A percentile compares a stretch with the other conserved stretches of the same genome.
These are phyloP conservation scores for Cavia aperea DNA, from an alignment of 2,113 vertebrate species.

Conservation along the genomic window DNA sequence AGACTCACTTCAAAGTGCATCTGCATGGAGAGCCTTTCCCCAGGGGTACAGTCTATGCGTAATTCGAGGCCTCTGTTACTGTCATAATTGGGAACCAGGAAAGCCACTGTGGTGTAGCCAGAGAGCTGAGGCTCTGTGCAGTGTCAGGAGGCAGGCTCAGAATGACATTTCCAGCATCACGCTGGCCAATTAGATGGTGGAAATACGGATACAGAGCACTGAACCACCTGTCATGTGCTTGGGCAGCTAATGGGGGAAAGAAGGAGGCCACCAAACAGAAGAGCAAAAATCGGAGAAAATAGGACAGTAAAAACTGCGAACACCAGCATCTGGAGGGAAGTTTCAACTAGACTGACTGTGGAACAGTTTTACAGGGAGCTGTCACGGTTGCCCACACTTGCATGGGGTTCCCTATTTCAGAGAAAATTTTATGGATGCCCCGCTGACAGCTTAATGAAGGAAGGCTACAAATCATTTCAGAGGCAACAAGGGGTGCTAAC, in stretches of 20 bases:
- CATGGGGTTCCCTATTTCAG: slow-evolving; percentile 32
- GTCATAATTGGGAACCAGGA: slow-evolving; percentile 49
- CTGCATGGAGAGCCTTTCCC: slow-evolving; percentile 35
- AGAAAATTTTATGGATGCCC: slow-evolving; percentile 49
- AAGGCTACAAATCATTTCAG: slow-evolving; percentile 59
- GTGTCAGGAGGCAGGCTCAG: slow-evolving; percentile 49
- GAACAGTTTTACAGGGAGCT: not conserved
- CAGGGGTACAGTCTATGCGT: not conserved
- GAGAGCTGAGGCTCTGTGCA: not conserved
- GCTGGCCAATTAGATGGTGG: slow-evolving; percentile 56
- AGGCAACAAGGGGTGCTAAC: slow-evolving; percentile 60
- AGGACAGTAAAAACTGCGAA: not conserved
- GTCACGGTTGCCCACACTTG: not conserved
- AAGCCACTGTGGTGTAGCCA: not conserved
- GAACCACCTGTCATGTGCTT: slow-evolving; percentile 44
- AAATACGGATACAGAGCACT: not conserved
- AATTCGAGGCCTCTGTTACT: slow-evolving; percentile 42
- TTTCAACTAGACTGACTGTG: not conserved
- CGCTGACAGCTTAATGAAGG: slow-evolving; percentile 47
- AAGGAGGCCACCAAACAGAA: slow-evolving; percentile 28
- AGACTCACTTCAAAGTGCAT: slow-evolving; percentile 36
- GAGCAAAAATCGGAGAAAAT: not conserved
- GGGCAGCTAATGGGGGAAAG: not conserved
- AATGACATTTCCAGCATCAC: slow-evolving; percentile 45
- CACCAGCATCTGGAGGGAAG: not conserved